phyloP scores from a whole-genome alignment of 2,888 invertebrate genomes.

The Palloptera scutellata region DNA sequence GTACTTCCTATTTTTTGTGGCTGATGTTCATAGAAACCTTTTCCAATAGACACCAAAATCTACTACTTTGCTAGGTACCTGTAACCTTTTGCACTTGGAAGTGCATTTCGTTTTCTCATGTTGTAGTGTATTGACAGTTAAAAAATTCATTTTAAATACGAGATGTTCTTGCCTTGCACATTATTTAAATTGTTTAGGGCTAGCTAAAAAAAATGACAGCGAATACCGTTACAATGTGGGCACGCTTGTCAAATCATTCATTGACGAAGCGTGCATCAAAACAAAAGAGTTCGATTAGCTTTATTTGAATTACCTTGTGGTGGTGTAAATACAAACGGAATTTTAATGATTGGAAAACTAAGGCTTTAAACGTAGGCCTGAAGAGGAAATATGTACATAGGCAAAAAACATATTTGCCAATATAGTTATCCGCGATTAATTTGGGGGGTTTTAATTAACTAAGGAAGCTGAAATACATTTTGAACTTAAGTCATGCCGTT shows the following conservation, averaged over 20 bases:
- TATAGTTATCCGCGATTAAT: no score
- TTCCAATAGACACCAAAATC: constrained; percentile 11
- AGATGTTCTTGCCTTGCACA: constrained; percentile 21
- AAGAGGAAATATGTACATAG: constrained; percentile 31
- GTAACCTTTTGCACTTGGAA: constrained; percentile 61
- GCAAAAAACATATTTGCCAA: no score
- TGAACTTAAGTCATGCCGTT: no score
- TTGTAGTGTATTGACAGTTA: constrained; percentile 30
- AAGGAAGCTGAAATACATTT: no score
- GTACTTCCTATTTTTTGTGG: constrained; percentile 21
- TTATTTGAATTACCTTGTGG: constrained; percentile 42
- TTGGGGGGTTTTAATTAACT: no score
- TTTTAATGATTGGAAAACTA: constrained; percentile 20
- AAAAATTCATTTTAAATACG: constrained; percentile 33
- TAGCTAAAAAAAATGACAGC: constrained; percentile 27
- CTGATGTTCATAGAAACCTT: constrained; percentile 1
- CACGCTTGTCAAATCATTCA: constrained; percentile 45
- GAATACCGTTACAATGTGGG: constrained; percentile 43
- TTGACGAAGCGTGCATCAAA: constrained; percentile 44
- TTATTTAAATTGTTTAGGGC: constrained; percentile 8
- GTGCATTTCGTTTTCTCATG: constrained; percentile 48
- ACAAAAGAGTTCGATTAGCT: constrained; percentile 41
- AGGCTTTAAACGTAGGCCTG: background rate
- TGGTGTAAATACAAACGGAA: constrained; percentile 16
- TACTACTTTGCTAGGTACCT: constrained; percentile 47